phyloP scores from a whole-genome alignment of 2,113 vertebrate species.

The Ageneiosus marmoratus region DNA sequence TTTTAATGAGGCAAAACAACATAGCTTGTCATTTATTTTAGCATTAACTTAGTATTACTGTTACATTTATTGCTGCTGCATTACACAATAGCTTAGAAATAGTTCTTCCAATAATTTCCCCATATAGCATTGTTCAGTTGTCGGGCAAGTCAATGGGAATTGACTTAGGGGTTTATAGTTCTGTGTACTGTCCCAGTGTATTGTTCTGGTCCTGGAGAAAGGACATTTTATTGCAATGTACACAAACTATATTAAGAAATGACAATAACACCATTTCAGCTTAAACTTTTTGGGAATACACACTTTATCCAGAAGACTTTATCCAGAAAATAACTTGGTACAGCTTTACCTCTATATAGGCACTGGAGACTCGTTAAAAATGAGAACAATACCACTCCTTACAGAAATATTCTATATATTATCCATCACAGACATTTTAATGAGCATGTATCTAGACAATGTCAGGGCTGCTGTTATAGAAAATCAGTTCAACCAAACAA shows the following conservation, averaged over 20 bases:
- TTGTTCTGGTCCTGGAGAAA: neutral
- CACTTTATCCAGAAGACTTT: neutral
- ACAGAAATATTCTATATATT: neutral
- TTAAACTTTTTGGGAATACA: neutral
- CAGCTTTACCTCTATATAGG: neutral
- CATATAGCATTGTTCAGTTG: neutral
- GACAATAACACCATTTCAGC: neutral
- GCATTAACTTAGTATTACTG: neutral
- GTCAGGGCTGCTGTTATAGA: neutral
- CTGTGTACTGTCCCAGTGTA: neutral
- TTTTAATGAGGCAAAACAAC: no score
- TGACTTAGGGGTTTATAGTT: neutral
- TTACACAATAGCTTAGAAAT: neutral
- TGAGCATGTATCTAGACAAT: neutral
- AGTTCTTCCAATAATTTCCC: neutral
- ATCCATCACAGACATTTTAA: neutral
- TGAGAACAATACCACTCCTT: neutral
- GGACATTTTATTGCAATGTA: neutral
- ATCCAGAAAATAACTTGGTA: neutral
- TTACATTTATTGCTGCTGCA: neutral
- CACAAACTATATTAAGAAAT: neutral
- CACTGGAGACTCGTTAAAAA: no score
- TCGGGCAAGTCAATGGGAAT: neutral
- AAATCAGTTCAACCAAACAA: neutral
- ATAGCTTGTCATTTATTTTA: neutral